Evolutionary conservation across 2,113 vertebrate species (phyloP), one percentile per base, ranked within the genome.

Genomic region (Oreochromis spilurus): DNA sequence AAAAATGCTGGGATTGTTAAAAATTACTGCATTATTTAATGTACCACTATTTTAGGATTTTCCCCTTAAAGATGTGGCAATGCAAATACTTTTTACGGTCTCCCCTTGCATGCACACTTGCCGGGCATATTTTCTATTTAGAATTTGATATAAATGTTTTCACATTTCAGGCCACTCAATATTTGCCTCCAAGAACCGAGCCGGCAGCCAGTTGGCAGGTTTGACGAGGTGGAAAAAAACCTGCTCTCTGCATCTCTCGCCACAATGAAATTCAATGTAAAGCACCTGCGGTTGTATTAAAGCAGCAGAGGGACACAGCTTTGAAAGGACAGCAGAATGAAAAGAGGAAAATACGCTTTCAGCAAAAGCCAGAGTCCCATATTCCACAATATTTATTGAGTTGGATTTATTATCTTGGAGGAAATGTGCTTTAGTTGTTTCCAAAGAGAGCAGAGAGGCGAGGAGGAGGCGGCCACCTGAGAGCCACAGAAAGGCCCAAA

Each of bases 321-420:
- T 70, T 85, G 77, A 87, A 87, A 85, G 43, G 24, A 48, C 55
- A 52, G 36, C 26, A 26, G 36, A 62, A 52, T 34, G 72, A 87
- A 90, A 65, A 53, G 75, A 81, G 43, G 26, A 16, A 38, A 86
- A 85, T 72, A 53, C 14, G 36, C 36, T 53, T 79, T 88, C 43
- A 48, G 77, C 77, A 62, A 65, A 84, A 62, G 83, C 85, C 84
- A 84, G 19, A 67, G 48, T 84, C 87, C 83, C 58, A 75, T 82
- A 82, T 80, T 88, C 54, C 31, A 45, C 78, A 52, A 29, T 53
- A 84, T 84, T 79, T 89, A 89, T 89, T 82, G 78, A 86, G 78
- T 75, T 80, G 85, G 45, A 84, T 86, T 91, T 89, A 84, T 88
- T 86, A 82, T 92, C 45, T 80, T 34, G 81, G 83, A 84, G 75